phyloP scores from a whole-genome alignment of 2,797 vertebrate species.

The Garrulus glandarius region DNA sequence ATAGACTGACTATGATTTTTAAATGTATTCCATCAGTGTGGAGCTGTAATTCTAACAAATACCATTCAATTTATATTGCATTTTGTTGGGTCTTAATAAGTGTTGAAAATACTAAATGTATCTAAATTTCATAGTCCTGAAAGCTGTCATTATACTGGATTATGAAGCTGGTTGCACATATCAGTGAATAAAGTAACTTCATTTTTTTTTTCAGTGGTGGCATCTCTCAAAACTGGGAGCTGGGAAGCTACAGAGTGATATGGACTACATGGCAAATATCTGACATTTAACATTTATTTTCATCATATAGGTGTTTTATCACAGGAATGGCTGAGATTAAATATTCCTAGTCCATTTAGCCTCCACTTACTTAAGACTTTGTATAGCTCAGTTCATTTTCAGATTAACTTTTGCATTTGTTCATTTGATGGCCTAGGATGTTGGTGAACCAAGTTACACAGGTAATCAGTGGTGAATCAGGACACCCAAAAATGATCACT shows the following conservation, averaged over 20 bases:
- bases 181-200: background rate
- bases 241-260: background rate
- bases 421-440: background rate
- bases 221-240: background rate
- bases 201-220: background rate
- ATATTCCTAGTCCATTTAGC: background rate
- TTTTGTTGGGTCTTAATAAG: slow-evolving; percentile 28
- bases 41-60: slow-evolving; percentile 44
- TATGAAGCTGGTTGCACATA: background rate
- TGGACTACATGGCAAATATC: background rate
- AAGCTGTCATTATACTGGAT: background rate
- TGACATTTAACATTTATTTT: background rate
- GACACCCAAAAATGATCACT: background rate
- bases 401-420: background rate
- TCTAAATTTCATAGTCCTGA: slow-evolving; percentile 12
- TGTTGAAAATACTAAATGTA: background rate
- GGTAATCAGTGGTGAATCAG: background rate
- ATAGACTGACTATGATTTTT: slow-evolving; percentile 29
- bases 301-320: background rate
- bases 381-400: background rate
- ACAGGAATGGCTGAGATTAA: background rate
- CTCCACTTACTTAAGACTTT: background rate
- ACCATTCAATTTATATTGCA: background rate
- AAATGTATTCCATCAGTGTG: background rate
- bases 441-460: background rate